Evolutionary conservation across 2,113 vertebrate species (phyloP), one percentile per base, ranked within the genome.

Genomic region (Shinisaurus crocodilurus): DNA sequence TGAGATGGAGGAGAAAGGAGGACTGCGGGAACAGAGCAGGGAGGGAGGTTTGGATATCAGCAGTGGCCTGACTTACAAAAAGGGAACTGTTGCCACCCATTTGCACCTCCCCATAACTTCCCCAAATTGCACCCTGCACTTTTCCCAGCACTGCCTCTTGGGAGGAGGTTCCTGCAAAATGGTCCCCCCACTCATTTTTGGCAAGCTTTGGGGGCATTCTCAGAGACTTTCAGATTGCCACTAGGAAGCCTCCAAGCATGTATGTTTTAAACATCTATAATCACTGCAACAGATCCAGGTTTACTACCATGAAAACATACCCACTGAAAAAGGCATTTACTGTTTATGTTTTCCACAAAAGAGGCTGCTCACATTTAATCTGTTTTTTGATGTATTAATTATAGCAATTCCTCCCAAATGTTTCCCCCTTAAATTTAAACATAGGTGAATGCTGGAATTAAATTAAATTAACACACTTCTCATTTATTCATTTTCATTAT

Each of bases 281-380:
- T n/a, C 34, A 70, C 80, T 25, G 13, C 32, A 91, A 89, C 1
- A 23, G 34, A 84, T 76, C n/a, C 45, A 77, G 32, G 91, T 93
- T 90, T 85, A 92, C 4, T 91, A 32, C 67, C 34, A 79, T 86
- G 32, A 60, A 12, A 93, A 94, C 79, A 81, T 43, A n/a, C 85
- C 74, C 48, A 87, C 70, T 54, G 65, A 54, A 81, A 81, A 69
- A 90, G 72, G 50, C 23, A 77, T 6, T 50, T 72, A 9, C 34
- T n/a, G 65, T 69, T 45, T 37, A 43, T 72, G 60, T 43, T 83
- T 80, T 43, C 65, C 82, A 83, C 57, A 87, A 34, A 87, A 27
- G 32, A 12, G 27, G 85, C 65, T 75, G 81, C 7, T 40, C 60
- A 79, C 10, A 50, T 29, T 48, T 48, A 23, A 80, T 45, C 25